Evolutionary conservation across 2,797 vertebrate genomes (phyloP).

Genomic region (Mus spretus): DNA sequence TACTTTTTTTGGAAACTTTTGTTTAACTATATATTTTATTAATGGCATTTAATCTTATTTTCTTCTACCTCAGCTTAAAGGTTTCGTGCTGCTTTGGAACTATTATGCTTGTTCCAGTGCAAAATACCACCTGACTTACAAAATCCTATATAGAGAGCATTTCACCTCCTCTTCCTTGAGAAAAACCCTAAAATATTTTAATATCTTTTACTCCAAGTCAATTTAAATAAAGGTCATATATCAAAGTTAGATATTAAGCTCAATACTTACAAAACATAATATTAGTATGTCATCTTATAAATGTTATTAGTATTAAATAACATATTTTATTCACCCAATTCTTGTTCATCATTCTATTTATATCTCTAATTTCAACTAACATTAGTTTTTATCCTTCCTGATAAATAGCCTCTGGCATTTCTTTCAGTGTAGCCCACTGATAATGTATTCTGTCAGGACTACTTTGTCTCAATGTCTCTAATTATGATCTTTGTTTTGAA

Average conservation of each 20-base stretch:
- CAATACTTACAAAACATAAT: not conserved
- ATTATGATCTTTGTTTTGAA: slow-evolving; percentile 44
- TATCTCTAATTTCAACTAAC: not conserved
- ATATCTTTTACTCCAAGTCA: not conserved
- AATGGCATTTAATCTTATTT: not conserved
- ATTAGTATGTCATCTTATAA: not conserved
- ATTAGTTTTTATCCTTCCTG: slow-evolving; percentile 18
- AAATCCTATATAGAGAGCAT: not conserved
- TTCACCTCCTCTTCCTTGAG: not conserved
- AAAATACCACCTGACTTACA: not conserved
- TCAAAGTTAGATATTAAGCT: not conserved
- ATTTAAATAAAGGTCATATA: not conserved
- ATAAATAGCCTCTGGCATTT: not conserved
- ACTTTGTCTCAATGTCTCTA: slow-evolving; percentile 38
- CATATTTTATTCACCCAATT: not conserved
- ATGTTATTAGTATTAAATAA: not conserved
- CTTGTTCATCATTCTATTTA: slow-evolving; percentile 23
- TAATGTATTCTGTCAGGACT: slow-evolving; percentile 51
- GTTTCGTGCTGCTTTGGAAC: slow-evolving; percentile 2
- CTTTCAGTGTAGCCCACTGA: not conserved
- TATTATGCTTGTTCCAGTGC: not conserved
- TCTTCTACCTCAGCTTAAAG: not conserved
- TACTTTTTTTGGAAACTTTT: not conserved
- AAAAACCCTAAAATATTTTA: not conserved
- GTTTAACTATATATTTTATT: not conserved